A percentile compares a stretch with the other conserved stretches of the same genome.
phyloP scores from a whole-genome alignment of 2,797 vertebrate genomes.

The Xiphorhynchus erythropygius region DNA sequence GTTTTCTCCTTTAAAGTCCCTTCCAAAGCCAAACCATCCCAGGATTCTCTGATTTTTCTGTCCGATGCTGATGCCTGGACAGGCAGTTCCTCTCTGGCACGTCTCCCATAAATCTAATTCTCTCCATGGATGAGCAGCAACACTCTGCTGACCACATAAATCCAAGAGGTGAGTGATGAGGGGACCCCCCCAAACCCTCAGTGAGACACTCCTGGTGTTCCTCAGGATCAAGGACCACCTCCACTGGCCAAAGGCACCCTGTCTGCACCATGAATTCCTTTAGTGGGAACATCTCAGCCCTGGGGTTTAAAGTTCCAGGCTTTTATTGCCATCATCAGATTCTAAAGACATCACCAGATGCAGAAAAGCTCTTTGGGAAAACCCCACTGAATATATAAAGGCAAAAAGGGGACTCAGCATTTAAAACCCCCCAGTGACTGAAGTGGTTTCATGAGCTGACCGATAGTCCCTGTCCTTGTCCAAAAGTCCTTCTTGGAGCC shows the following conservation, averaged over 20 bases:
- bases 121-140: too few relatives aligned
- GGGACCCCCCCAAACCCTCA: too few relatives aligned
- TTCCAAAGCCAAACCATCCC: too few relatives aligned
- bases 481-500: neutral
- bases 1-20: neutral
- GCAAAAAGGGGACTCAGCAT: too few relatives aligned
- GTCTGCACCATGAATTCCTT: neutral
- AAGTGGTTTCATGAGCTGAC: neutral
- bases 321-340: neutral
- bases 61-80: too few relatives aligned
- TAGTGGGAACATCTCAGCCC: neutral
- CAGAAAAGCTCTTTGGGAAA: too few relatives aligned
- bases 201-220: neutral
- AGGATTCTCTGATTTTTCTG: too few relatives aligned
- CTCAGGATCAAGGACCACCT: neutral
- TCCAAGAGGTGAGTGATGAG: too few relatives aligned
- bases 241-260: neutral
- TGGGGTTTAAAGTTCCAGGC: neutral
- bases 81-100: too few relatives aligned
- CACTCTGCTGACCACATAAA: too few relatives aligned
- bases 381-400: too few relatives aligned
- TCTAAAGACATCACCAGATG: neutral
- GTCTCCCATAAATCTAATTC: too few relatives aligned
- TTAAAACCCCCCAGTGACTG: neutral
- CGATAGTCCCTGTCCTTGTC: neutral